Evolutionary conservation across 2,888 invertebrate species (phyloP).

Genomic region (Anoplius nigerrimus): DNA sequence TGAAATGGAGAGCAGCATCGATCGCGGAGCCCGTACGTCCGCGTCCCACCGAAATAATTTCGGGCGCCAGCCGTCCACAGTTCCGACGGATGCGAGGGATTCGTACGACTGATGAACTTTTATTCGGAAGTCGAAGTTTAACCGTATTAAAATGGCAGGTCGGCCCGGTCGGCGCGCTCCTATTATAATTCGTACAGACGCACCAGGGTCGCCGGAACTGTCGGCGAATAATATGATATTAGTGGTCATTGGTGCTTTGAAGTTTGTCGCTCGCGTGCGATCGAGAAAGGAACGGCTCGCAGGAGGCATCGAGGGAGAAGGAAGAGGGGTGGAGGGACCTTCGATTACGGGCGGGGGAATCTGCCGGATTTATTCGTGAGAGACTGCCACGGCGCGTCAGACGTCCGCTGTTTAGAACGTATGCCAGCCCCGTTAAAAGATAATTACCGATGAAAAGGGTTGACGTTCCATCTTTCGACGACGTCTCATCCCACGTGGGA

Average conservation of each 20-base stretch:
- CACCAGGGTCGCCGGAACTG: conserved; percentile 51
- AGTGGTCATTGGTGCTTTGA: conserved; percentile 50
- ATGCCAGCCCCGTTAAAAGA: too few species aligned
- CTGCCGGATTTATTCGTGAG: conserved; percentile 36
- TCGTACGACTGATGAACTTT: conserved; percentile 49
- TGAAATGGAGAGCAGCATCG: too few species aligned
- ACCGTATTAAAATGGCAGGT: conserved; percentile 59
- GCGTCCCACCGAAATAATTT: conserved; percentile 55
- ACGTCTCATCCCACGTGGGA: too few species aligned
- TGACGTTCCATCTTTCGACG: too few species aligned
- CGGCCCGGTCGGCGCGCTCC: conserved; percentile 21
- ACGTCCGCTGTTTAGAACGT: background rate
- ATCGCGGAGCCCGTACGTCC: conserved; percentile 11
- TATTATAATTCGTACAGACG: conserved; percentile 1
- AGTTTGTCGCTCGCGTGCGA: conserved; percentile 28
- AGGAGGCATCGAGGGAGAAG: background rate
- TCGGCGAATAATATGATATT: conserved; percentile 53
- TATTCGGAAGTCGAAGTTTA: conserved; percentile 70
- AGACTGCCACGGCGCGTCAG: conserved; percentile 20
- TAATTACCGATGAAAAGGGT: too few species aligned
- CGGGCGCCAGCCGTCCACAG: conserved; percentile 66
- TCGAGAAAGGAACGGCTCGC: background rate
- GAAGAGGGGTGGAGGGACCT: background rate
- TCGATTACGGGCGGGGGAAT: conserved; percentile 17
- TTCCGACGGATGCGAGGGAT: conserved; percentile 61